Evolutionary conservation across 2,113 vertebrate genomes (phyloP).

Genomic region (Syrmaticus mikado): DNA sequence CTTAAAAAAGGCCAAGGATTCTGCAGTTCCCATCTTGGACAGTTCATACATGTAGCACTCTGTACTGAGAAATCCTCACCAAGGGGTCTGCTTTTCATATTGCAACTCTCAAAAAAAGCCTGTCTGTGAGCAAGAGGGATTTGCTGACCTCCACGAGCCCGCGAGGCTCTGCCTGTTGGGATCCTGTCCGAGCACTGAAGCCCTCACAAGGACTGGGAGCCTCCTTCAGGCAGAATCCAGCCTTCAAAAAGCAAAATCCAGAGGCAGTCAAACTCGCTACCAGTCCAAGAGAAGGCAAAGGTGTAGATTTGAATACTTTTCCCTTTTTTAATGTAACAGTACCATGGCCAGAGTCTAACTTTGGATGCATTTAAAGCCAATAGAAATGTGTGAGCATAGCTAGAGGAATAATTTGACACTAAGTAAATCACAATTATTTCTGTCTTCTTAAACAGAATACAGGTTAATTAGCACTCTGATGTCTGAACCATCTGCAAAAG

Average conservation of each 20-base stretch:
- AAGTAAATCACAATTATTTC: conserved; percentile 45
- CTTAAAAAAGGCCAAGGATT: background rate
- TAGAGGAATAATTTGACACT: background rate
- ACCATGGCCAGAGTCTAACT: background rate
- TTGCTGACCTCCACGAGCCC: background rate
- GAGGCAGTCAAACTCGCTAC: background rate
- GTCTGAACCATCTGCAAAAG: conserved; percentile 49
- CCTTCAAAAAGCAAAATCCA: conserved; percentile 54
- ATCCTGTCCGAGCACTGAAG: background rate
- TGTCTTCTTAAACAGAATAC: conserved; percentile 12
- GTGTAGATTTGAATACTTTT: background rate
- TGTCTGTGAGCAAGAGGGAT: conserved; percentile 2
- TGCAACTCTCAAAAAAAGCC: background rate
- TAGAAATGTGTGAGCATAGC: background rate
- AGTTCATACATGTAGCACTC: background rate
- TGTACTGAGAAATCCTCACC: background rate
- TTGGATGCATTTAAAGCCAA: background rate
- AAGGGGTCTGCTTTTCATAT: background rate
- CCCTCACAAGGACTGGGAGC: conserved; percentile 40
- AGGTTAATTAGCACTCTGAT: conserved; percentile 52
- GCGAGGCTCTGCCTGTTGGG: background rate
- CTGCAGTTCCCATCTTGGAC: background rate
- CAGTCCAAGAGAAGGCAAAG: conserved; percentile 5
- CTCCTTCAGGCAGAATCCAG: conserved; percentile 47
- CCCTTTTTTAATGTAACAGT: background rate